phyloP scores from a whole-genome alignment of 2,888 invertebrate genomes.

The Augochlorella aurata region DNA sequence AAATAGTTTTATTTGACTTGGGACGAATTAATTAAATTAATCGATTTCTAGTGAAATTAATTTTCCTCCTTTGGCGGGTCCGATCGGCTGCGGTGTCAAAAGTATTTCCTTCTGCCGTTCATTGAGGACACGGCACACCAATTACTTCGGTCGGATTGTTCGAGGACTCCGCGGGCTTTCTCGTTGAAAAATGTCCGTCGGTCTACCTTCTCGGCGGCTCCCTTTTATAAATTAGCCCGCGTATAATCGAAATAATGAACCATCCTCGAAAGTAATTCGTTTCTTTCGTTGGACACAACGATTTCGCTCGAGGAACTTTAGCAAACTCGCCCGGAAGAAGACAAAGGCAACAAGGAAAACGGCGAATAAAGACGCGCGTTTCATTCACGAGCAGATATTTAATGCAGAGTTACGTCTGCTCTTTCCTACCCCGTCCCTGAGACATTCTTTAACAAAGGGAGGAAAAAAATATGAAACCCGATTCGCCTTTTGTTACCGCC shows the following conservation, averaged over 20 bases:
- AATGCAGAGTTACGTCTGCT: slow-evolving; percentile 19
- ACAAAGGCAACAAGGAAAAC: slow-evolving; percentile 6
- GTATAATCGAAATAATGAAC: slow-evolving; percentile 2
- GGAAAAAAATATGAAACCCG: neutral
- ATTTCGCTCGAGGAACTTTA: slow-evolving; percentile 12
- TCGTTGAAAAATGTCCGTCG: neutral
- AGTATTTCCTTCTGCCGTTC: neutral
- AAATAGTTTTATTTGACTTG: neutral
- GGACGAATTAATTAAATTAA: neutral
- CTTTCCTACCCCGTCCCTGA: no score
- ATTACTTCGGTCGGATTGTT: slow-evolving; percentile 5
- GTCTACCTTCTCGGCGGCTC: neutral
- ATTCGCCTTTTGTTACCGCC: slow-evolving; percentile 5
- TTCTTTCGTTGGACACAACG: neutral
- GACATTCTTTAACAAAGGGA: neutral
- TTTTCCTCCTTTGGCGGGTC: neutral
- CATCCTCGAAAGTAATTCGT: slow-evolving; percentile 11
- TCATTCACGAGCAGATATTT: slow-evolving; percentile 39
- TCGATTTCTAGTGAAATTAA: neutral
- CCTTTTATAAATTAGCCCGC: slow-evolving; percentile 10
- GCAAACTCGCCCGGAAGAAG: slow-evolving; percentile 7
- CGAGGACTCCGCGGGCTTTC: neutral
- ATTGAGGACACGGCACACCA: neutral
- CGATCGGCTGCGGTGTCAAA: neutral
- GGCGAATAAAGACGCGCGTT: slow-evolving; percentile 22